These are phyloP conservation scores for Halcyon senegalensis DNA, from an alignment of 2,113 vertebrate species.

Conservation along the genomic window DNA sequence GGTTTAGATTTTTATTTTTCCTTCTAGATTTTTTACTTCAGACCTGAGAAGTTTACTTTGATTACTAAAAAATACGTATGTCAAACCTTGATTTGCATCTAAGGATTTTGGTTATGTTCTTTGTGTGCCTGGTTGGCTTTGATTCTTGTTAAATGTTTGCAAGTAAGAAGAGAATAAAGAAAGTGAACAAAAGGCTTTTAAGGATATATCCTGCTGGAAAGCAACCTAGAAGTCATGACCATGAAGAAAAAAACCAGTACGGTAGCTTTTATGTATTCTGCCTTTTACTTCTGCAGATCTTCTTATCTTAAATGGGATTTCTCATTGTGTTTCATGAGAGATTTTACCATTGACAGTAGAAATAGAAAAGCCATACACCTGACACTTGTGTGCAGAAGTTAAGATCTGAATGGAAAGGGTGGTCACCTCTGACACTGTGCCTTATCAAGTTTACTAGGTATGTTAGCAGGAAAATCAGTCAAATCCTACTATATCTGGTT, in stretches of 20 bases:
- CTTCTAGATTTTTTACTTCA: background rate
- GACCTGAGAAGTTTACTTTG: background rate
- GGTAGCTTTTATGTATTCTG: background rate
- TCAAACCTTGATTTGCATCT: slow-evolving; percentile 47
- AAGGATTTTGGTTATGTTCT: background rate
- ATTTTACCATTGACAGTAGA: background rate
- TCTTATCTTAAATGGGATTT: slow-evolving; percentile 29
- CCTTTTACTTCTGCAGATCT: slow-evolving; percentile 32
- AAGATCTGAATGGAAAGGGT: background rate
- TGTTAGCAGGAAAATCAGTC: background rate
- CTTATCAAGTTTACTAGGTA: background rate
- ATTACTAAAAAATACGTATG: background rate
- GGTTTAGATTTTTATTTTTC: background rate
- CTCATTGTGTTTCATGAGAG: background rate
- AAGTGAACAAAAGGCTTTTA: slow-evolving; percentile 38
- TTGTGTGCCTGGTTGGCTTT: slow-evolving; percentile 13
- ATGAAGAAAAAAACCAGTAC: background rate
- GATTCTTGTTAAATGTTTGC: slow-evolving; percentile 46
- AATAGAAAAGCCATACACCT: slow-evolving; percentile 13
- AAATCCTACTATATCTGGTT: background rate
- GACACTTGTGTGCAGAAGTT: background rate
- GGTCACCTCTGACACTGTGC: background rate
- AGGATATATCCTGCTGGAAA: slow-evolving; percentile 46
- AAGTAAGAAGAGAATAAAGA: slow-evolving; percentile 40
- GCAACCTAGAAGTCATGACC: background rate